phyloP scores from a whole-genome alignment of 2,888 invertebrate genomes.

The Ecliptopera silaceata region DNA sequence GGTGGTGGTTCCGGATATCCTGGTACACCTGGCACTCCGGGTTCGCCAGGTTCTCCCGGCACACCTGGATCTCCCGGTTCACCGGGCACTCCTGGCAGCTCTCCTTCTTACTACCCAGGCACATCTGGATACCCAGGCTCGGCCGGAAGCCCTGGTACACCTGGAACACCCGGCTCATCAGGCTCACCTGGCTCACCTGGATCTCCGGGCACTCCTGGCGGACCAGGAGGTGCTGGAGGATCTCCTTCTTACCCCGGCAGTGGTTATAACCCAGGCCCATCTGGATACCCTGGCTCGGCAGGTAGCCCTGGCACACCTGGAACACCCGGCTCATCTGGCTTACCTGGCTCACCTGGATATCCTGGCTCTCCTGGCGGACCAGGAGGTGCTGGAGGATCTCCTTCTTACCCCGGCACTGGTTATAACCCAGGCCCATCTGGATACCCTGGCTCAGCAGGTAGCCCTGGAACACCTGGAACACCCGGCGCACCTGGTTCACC shows the following conservation, averaged over 20 bases:
- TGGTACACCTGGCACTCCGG: conserved; percentile 4
- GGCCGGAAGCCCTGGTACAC: neutral
- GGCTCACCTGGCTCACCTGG: too few species aligned
- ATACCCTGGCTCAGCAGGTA: conserved; percentile 33
- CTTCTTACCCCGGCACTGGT: conserved; percentile 42
- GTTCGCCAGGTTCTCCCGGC: conserved; percentile 34
- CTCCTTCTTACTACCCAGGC: too few species aligned
- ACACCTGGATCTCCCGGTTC: conserved; percentile 47
- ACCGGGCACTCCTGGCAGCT: conserved; percentile 34
- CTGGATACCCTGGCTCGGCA: conserved; percentile 48
- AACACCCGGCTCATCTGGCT: conserved; percentile 3
- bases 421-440: conserved; percentile 52
- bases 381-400: too few species aligned
- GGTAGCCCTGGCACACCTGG: conserved; percentile 43
- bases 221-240: conserved; percentile 37
- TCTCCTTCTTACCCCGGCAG: too few species aligned
- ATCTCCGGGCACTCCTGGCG: conserved; percentile 18
- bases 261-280: too few species aligned
- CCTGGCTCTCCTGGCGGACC: conserved; percentile 28
- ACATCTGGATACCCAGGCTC: too few species aligned
- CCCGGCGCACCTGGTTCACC: conserved; percentile 29
- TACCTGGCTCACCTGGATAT: neutral
- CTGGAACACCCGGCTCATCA: too few species aligned
- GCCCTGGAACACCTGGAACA: conserved; percentile 36
- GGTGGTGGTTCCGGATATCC: conserved; percentile 2